These are phyloP conservation scores for Corbicula japonica DNA, from an alignment of 2,888 invertebrate species.

Conservation along the genomic window DNA sequence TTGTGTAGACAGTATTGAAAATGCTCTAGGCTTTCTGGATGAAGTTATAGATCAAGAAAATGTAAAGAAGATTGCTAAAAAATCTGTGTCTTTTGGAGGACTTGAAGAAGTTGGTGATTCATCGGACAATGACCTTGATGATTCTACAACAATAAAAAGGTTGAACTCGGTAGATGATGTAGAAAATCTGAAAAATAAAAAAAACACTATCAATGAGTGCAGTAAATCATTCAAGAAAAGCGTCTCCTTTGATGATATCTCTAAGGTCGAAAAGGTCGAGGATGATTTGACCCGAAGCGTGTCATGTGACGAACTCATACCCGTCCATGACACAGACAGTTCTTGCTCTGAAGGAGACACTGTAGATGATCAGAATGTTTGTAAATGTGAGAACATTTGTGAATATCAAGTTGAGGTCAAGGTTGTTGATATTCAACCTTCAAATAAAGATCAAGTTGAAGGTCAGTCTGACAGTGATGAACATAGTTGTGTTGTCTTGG, in stretches of 20 bases:
- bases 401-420: conserved; percentile 63
- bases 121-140: conserved; percentile 56
- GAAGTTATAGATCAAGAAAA: conserved; percentile 64
- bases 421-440: conserved; percentile 61
- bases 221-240: conserved; percentile 54
- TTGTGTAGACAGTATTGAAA: conserved; percentile 57
- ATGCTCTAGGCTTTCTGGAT: conserved; percentile 68
- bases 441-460: conserved; percentile 45
- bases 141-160: conserved; percentile 40
- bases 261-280: not conserved
- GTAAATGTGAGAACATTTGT: conserved; percentile 53
- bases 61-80: conserved; percentile 53
- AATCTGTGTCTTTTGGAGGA: conserved; percentile 63
- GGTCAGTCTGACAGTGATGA: conserved; percentile 23
- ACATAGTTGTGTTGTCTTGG: conserved; percentile 43
- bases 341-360: conserved; percentile 38
- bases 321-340: conserved; percentile 43
- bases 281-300: not conserved
- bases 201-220: conserved; percentile 46
- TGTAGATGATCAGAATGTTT: conserved; percentile 23
- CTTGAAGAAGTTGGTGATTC: conserved; percentile 63
- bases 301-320: conserved; percentile 39
- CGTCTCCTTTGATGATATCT: conserved; percentile 53
- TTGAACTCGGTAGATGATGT: conserved; percentile 40
- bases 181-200: conserved; percentile 44